Conservation (phyloP, 2,113 vertebrate species). For the Catharus minimus region DNA sequence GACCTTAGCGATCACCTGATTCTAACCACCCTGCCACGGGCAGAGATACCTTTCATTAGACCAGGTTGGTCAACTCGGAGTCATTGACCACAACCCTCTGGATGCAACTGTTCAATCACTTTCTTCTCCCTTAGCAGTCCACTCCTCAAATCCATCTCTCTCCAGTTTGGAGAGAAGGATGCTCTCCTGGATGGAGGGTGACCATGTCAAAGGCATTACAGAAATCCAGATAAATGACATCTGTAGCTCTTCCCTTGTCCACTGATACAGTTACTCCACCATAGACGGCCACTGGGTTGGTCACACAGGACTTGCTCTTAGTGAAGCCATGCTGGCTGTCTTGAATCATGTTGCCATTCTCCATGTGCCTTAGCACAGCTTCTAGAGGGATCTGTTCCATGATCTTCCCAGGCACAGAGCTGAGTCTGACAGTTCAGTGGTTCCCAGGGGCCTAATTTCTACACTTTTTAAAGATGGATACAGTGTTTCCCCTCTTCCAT, state of each 20-base stretch:
- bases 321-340: neutral
- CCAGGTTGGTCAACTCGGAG: neutral
- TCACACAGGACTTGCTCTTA: neutral
- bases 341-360: neutral
- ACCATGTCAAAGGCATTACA: neutral
- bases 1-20: neutral
- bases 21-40: neutral
- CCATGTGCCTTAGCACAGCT: neutral
- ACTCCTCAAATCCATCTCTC: neutral
- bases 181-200: neutral
- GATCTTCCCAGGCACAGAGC: neutral
- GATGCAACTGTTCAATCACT: neutral
- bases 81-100: neutral
- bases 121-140: neutral
- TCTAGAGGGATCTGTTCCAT: neutral
- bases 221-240: neutral
- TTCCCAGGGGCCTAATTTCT: neutral
- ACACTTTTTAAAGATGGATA: neutral
- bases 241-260: neutral
- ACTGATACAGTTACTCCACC: neutral
- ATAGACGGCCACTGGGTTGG: neutral
- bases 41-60: neutral
- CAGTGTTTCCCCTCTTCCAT: neutral
- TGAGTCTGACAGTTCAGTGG: neutral
- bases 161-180: neutral